These are phyloP conservation scores for Arenaria interpres DNA, from an alignment of 2,113 vertebrate species.

Conservation along the genomic window DNA sequence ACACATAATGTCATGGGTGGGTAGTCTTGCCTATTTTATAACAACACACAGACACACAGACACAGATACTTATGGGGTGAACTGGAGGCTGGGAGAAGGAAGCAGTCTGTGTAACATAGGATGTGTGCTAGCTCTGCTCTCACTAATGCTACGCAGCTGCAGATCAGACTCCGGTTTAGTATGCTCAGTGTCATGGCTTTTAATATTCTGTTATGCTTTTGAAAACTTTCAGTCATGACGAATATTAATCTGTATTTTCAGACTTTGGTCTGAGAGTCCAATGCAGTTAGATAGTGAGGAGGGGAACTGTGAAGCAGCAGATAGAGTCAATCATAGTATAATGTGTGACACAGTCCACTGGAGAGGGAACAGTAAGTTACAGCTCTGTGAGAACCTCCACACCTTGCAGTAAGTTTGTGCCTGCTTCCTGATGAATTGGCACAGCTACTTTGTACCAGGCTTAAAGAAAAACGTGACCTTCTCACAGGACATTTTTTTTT, in stretches of 20 bases:
- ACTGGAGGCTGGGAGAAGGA: neutral
- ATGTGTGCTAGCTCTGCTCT: neutral
- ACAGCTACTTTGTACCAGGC: neutral
- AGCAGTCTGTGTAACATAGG: accelerated
- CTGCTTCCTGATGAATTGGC: neutral
- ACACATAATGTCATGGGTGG: accelerated
- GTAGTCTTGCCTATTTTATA: neutral
- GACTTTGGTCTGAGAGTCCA: neutral
- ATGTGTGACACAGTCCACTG: neutral
- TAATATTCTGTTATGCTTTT: neutral
- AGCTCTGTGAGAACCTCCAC: neutral
- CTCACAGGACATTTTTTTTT: neutral
- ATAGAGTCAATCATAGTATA: neutral
- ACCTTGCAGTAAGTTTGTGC: neutral
- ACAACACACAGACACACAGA: no score
- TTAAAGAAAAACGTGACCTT: neutral
- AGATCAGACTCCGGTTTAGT: neutral
- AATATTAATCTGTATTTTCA: neutral
- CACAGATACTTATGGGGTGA: neutral
- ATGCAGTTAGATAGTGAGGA: neutral
- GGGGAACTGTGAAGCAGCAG: neutral
- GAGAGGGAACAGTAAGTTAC: neutral
- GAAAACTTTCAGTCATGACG: neutral
- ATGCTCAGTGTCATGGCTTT: neutral
- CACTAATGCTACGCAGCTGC: accelerated